Evolutionary conservation across 2,888 invertebrate genomes (phyloP).

Genomic region (Dyspetes luteomarginatus): DNA sequence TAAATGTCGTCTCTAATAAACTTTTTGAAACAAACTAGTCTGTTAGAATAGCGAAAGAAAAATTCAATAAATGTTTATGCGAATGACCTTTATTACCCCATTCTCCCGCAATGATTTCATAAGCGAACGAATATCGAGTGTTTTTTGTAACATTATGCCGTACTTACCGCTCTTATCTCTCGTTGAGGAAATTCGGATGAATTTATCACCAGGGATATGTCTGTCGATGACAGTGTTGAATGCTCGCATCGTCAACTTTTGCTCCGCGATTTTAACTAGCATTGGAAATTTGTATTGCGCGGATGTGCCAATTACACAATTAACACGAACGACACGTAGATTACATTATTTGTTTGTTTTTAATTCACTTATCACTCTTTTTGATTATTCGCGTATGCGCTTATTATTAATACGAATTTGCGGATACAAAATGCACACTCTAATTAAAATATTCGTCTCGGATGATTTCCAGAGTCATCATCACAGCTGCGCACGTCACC

Average conservation of each 20-base stretch:
- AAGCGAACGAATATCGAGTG: neutral
- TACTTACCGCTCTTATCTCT: slow-evolving; percentile 45
- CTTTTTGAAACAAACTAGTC: too few relatives aligned
- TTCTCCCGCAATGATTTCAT: neutral
- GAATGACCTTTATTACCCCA: neutral
- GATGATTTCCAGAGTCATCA: slow-evolving; percentile 16
- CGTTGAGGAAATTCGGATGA: neutral
- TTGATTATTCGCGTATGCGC: neutral
- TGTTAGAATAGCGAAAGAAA: too few relatives aligned
- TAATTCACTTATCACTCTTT: neutral
- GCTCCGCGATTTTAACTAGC: neutral
- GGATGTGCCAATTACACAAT: neutral
- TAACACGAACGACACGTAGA: neutral
- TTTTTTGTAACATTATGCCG: neutral
- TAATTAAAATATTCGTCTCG: neutral
- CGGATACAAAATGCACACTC: neutral
- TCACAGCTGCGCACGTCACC: slow-evolving; percentile 32
- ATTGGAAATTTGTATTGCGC: too few relatives aligned
- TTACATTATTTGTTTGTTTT: neutral
- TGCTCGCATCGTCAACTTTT: slow-evolving; percentile 28
- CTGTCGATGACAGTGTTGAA: slow-evolving; percentile 1
- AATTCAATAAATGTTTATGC: neutral
- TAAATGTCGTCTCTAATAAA: too few relatives aligned
- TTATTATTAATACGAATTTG: neutral
- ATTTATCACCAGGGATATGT: slow-evolving; percentile 25